These are phyloP conservation scores for Prunella strophiata DNA, from an alignment of 2,797 vertebrate species.

Conservation along the genomic window DNA sequence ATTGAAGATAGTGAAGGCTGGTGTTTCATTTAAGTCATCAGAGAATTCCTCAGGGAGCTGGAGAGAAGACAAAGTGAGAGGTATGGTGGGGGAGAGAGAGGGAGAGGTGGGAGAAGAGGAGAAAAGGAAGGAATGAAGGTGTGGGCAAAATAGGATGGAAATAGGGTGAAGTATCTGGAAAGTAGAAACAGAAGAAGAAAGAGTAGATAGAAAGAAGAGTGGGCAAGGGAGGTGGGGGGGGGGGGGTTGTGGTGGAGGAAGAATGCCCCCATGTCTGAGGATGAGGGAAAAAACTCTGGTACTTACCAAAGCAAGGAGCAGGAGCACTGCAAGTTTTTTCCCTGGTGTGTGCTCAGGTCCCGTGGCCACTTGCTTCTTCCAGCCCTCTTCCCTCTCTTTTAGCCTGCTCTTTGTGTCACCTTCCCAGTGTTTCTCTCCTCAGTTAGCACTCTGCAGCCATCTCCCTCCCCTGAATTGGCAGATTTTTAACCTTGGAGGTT, in stretches of 20 bases:
- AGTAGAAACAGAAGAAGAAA: background rate
- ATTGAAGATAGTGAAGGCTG: conserved; percentile 9
- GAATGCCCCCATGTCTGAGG: background rate
- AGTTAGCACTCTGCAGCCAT: background rate
- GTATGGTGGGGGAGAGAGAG: background rate
- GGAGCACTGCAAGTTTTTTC: background rate
- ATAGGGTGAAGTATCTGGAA: background rate
- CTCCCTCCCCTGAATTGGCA: background rate
- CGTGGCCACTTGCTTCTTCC: background rate
- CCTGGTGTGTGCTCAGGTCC: fast-evolving
- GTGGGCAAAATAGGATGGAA: background rate
- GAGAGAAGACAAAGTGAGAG: background rate
- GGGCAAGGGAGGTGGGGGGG: background rate
- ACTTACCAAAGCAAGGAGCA: background rate
- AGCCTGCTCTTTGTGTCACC: background rate
- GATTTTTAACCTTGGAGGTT: background rate
- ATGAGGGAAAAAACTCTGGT: background rate
- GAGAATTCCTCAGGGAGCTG: conserved; percentile 12
- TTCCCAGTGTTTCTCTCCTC: background rate
- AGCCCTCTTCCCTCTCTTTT: background rate
- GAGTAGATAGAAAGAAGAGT: background rate
- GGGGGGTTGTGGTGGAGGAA: background rate
- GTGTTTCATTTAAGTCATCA: background rate
- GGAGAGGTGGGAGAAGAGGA: background rate
- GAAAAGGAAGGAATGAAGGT: background rate